These are phyloP conservation scores for Manacus vitellinus DNA, from an alignment of 2,113 vertebrate genomes.

Conservation along the genomic window DNA sequence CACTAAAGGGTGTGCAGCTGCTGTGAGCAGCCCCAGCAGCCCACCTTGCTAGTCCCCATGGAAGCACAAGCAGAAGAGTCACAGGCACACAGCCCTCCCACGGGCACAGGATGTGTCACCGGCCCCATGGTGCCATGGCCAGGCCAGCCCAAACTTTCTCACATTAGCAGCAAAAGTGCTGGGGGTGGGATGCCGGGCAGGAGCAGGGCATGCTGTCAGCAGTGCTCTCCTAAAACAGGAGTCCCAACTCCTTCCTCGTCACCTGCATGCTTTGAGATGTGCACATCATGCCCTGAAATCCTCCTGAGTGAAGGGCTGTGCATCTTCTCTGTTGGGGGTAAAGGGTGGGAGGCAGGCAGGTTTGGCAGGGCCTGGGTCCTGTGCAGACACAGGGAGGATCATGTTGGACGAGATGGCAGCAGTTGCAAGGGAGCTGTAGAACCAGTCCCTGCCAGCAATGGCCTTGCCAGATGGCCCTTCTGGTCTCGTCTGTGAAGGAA, in stretches of 20 bases:
- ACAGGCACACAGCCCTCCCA: neutral
- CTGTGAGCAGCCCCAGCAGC: neutral
- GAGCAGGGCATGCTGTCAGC: neutral
- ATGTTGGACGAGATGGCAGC: neutral
- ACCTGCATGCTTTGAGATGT: neutral
- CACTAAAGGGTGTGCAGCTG: neutral
- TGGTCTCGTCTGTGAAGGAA: neutral
- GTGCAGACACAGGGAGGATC: neutral
- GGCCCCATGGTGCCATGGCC: accelerated
- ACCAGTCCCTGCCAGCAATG: neutral
- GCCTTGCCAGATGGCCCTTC: neutral
- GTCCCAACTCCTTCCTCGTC: accelerated
- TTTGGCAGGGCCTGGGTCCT: neutral
- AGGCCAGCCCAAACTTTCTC: neutral
- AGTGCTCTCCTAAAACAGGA: neutral
- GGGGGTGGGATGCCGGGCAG: neutral
- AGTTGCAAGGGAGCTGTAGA: neutral
- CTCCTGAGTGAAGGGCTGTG: neutral
- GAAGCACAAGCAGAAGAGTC: neutral
- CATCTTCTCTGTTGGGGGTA: no score
- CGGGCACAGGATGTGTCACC: neutral
- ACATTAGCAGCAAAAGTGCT: neutral
- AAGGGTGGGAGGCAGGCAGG: neutral
- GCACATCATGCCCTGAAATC: neutral
- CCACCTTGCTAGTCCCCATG: accelerated